phyloP scores from a whole-genome alignment of 1,140 invertebrate species.

The Cylas formicarius region DNA sequence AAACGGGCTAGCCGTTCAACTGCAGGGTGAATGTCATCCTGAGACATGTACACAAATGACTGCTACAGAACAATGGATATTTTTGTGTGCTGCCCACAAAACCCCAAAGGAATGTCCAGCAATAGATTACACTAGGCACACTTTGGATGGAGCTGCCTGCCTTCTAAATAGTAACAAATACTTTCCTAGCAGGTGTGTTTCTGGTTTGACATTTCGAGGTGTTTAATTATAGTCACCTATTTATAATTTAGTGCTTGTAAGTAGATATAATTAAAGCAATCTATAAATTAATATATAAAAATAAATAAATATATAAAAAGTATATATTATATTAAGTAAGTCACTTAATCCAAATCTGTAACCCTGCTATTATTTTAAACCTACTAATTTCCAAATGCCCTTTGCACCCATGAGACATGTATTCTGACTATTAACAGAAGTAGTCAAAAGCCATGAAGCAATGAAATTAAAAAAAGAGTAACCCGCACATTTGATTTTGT shows the following conservation, averaged over 20 bases:
- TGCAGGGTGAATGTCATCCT: conserved; percentile 93
- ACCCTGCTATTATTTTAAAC: no score
- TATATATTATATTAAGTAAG: no score
- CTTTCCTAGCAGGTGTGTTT: conserved; percentile 89
- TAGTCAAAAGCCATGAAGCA: no score
- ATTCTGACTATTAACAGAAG: no score
- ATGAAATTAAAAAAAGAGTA: no score
- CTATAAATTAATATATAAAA: no score
- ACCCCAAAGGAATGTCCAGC: conserved; percentile 99
- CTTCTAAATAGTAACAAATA: conserved; percentile 99
- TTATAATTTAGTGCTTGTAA: background rate
- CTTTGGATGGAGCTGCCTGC: conserved; percentile 97
- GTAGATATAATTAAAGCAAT: no score
- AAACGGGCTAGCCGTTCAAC: conserved; percentile 89
- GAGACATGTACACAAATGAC: conserved; percentile 99
- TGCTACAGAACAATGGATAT: conserved; percentile 99
- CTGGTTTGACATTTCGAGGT: background rate
- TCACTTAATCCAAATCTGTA: no score
- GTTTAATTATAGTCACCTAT: background rate
- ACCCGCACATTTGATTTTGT: no score
- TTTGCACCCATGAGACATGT: no score
- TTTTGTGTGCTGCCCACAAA: conserved; percentile 98
- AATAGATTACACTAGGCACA: conserved; percentile 98
- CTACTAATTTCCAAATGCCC: no score
- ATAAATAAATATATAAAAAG: no score